Percentiles rank a stretch among this genome's conserved stretches.
These are phyloP conservation scores for Gortyna flavago DNA, from an alignment of 2,888 invertebrate genomes.

Conservation along the genomic window DNA sequence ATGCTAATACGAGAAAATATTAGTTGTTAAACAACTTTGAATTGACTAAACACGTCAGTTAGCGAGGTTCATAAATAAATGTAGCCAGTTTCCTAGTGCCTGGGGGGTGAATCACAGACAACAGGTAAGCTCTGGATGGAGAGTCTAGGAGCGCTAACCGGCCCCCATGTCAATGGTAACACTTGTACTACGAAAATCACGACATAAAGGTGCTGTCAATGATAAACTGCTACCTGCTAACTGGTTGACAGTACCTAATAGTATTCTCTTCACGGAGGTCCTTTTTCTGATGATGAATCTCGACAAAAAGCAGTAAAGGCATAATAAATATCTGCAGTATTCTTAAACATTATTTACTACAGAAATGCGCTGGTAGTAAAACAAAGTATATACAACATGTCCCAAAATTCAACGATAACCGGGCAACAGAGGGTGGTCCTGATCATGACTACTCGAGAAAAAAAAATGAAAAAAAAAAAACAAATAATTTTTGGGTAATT, in stretches of 20 bases:
- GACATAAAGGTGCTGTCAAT: background rate
- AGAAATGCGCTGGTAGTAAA: too few species aligned
- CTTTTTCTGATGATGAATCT: background rate
- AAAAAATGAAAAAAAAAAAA: too few species aligned
- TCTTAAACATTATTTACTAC: background rate
- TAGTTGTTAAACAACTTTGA: slow-evolving; percentile 8
- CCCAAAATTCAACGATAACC: too few species aligned
- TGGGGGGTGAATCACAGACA: background rate
- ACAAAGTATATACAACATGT: too few species aligned
- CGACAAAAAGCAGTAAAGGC: background rate
- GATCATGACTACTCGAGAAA: too few species aligned
- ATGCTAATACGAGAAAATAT: slow-evolving; percentile 12
- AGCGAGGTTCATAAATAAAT: background rate
- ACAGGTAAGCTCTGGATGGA: background rate
- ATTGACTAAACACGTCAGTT: background rate
- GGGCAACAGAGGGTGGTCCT: too few species aligned
- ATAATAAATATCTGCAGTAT: background rate
- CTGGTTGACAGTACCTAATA: background rate
- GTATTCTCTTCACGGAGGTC: background rate
- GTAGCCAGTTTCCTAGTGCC: background rate
- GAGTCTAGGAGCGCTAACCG: background rate
- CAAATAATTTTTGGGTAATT: too few species aligned
- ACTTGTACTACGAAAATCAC: background rate
- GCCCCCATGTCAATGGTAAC: background rate
- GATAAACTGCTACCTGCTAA: background rate